Conservation (phyloP, 53 echinoderm and acorn worm species). For the Glandiceps talaboti region DNA sequence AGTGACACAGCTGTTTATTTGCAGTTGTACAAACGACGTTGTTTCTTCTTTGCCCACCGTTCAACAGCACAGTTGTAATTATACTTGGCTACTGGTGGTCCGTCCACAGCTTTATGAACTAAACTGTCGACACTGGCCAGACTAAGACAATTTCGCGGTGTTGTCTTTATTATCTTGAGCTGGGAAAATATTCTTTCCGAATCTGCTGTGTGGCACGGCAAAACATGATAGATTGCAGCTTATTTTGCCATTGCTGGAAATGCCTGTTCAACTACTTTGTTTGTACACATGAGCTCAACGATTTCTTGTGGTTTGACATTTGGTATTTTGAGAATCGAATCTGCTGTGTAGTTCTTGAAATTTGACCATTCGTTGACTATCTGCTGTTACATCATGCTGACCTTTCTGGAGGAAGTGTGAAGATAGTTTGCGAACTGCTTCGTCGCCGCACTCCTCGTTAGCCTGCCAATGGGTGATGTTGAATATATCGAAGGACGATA, state of each 20-base stretch:
- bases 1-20: not conserved
- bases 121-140: conserved; percentile 6
- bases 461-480: not conserved
- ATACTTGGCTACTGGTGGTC: not conserved
- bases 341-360: conserved; percentile 4
- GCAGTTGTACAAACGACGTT: conserved; percentile 1
- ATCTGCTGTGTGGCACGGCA: conserved; percentile 10
- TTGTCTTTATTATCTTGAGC: conserved; percentile 3
- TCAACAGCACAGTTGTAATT: conserved; percentile 1
- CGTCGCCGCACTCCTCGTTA: not conserved
- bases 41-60: conserved; percentile 5
- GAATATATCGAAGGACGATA: not conserved
- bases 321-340: not conserved
- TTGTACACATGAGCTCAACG: not conserved
- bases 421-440: not conserved
- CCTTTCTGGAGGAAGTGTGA: not conserved
- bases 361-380: conserved; percentile 3
- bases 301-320: not conserved
- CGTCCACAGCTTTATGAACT: not conserved
- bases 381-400: not conserved
- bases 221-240: not conserved
- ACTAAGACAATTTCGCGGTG: not conserved
- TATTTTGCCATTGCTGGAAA: not conserved
- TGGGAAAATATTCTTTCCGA: conserved; percentile 13
- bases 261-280: not conserved